These are phyloP conservation scores for Myotis findleyi DNA, from an alignment of 2,797 vertebrate genomes.

Conservation along the genomic window DNA sequence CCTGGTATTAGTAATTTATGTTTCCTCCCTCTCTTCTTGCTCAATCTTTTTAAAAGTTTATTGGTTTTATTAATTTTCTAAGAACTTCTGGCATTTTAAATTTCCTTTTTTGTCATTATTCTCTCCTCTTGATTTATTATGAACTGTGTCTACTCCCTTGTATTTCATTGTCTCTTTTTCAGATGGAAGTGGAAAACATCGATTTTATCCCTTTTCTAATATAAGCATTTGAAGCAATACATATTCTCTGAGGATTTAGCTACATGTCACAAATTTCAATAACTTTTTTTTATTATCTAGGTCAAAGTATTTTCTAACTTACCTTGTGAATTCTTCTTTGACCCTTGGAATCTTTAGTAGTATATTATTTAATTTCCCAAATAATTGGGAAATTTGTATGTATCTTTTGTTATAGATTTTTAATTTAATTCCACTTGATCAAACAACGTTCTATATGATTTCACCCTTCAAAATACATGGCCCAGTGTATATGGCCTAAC, in stretches of 20 bases:
- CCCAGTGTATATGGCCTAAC: not conserved
- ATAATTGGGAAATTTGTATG: not conserved
- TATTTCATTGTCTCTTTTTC: not conserved
- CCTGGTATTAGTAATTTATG: not conserved
- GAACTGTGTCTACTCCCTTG: not conserved
- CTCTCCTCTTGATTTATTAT: not conserved
- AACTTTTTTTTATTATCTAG: not conserved
- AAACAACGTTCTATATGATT: not conserved
- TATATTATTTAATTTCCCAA: conserved; percentile 3
- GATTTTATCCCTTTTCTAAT: not conserved
- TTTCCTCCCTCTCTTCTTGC: not conserved
- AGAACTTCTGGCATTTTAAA: not conserved
- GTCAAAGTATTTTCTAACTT: not conserved
- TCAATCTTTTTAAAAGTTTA: not conserved
- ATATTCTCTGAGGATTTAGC: not conserved
- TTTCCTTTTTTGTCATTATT: not conserved
- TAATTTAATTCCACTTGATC: not conserved
- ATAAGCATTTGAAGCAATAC: not conserved
- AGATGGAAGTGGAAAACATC: not conserved
- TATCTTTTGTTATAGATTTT: not conserved
- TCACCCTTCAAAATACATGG: not conserved
- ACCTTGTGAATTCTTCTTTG: not conserved
- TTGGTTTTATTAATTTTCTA: conserved; percentile 30
- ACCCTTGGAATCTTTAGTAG: not conserved
- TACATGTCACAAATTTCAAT: not conserved